phyloP scores from a whole-genome alignment of 2,797 vertebrate genomes.

The Lacerta agilis region DNA sequence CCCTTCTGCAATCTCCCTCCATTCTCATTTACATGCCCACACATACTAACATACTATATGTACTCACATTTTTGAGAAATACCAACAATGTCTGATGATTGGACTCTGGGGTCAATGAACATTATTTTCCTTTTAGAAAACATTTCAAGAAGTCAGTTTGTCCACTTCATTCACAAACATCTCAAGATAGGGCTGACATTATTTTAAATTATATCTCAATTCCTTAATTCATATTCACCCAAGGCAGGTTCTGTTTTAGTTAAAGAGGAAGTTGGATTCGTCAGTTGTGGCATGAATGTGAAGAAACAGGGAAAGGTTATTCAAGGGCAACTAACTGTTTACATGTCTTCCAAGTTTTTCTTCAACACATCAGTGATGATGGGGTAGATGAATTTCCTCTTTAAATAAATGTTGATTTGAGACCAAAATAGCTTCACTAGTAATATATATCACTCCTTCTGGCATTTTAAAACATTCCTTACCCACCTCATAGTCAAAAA shows the following conservation, averaged over 20 bases:
- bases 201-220: not conserved
- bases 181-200: not conserved
- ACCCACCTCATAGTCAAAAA: not conserved
- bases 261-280: not conserved
- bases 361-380: constrained; percentile 1
- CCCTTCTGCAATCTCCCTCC: not conserved
- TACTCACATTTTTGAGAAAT: not conserved
- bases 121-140: not conserved
- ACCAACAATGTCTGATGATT: not conserved
- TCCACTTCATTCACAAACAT: not conserved
- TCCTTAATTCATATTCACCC: not conserved
- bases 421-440: constrained; percentile 1
- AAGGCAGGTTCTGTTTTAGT: not conserved
- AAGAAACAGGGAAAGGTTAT: constrained; percentile 7
- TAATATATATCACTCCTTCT: not conserved
- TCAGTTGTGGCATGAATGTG: not conserved
- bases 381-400: not conserved
- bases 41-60: not conserved
- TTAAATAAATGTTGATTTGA: constrained; percentile 27
- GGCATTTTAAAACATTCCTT: not conserved
- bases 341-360: not conserved
- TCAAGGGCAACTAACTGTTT: constrained; percentile 18
- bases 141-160: not conserved
- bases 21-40: not conserved
- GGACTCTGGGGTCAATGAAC: not conserved